phyloP scores from a whole-genome alignment of 2,797 vertebrate genomes.

The Notolabrus celidotus region DNA sequence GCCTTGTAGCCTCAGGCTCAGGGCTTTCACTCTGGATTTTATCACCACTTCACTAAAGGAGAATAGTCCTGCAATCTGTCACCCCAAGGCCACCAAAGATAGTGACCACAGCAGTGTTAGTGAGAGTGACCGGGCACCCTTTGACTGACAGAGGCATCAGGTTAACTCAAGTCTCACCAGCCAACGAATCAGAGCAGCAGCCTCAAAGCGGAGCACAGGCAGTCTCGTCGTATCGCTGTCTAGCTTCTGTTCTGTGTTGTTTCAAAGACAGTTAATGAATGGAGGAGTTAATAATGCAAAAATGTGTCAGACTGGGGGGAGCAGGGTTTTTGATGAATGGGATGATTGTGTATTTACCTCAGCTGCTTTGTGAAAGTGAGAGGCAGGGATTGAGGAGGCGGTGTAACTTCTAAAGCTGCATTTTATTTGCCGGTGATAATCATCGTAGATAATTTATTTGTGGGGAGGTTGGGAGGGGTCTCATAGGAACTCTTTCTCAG shows the following conservation, averaged over 20 bases:
- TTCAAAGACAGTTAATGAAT: conserved; percentile 35
- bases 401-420: conserved; percentile 44
- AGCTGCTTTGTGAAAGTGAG: conserved; percentile 9
- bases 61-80: conserved; percentile 70
- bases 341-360: conserved; percentile 46
- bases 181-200: conserved; percentile 7
- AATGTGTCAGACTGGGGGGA: conserved; percentile 8
- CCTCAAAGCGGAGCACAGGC: conserved; percentile 4
- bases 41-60: conserved; percentile 71
- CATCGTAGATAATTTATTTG: conserved; percentile 53
- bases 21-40: conserved; percentile 74
- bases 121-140: conserved; percentile 49
- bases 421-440: conserved; percentile 71
- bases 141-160: conserved; percentile 62
- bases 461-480: conserved; percentile 32
- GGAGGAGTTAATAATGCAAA: conserved; percentile 38
- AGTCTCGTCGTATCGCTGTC: conserved; percentile 4
- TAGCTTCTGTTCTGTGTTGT: conserved; percentile 36
- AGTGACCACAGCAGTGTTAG: conserved; percentile 66
- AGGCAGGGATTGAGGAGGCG: neutral
- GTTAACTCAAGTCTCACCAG: conserved; percentile 48
- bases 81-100: conserved; percentile 64
- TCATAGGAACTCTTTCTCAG: conserved; percentile 48
- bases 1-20: conserved; percentile 44
- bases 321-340: conserved; percentile 42